Conservation (phyloP, 2,113 vertebrate species). For the Vicugna pacos region DNA sequence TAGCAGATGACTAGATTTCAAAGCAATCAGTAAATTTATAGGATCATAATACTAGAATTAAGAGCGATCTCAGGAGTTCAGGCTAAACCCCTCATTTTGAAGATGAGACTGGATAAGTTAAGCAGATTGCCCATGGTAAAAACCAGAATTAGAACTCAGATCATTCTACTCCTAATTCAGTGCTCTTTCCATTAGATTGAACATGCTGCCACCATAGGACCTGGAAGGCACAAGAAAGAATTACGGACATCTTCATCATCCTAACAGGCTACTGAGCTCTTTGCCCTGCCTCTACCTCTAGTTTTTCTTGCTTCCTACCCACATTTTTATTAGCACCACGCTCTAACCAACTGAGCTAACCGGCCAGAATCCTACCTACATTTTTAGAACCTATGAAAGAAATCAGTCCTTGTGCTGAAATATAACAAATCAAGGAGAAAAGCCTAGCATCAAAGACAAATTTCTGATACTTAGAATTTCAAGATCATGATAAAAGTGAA, state of each 20-base stretch:
- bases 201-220: background rate
- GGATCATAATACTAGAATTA: background rate
- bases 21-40: background rate
- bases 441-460: background rate
- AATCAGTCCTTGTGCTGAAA: background rate
- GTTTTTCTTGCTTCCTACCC: background rate
- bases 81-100: background rate
- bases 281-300: background rate
- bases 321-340: background rate
- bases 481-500: background rate
- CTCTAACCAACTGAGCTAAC: too few species aligned
- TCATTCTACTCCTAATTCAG: background rate
- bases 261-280: background rate
- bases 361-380: background rate
- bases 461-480: slow-evolving; percentile 2
- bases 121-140: background rate
- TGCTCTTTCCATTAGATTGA: background rate
- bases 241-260: background rate
- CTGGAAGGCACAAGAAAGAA: background rate
- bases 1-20: background rate
- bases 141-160: background rate
- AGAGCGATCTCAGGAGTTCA: background rate
- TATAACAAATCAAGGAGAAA: background rate
- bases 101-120: background rate
- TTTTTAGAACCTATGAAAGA: slow-evolving; percentile 22